Evolutionary conservation across 1,140 invertebrate genomes (phyloP), one percentile per base, ranked within the genome.

Genomic region (Leguminivora glycinivorella): DNA sequence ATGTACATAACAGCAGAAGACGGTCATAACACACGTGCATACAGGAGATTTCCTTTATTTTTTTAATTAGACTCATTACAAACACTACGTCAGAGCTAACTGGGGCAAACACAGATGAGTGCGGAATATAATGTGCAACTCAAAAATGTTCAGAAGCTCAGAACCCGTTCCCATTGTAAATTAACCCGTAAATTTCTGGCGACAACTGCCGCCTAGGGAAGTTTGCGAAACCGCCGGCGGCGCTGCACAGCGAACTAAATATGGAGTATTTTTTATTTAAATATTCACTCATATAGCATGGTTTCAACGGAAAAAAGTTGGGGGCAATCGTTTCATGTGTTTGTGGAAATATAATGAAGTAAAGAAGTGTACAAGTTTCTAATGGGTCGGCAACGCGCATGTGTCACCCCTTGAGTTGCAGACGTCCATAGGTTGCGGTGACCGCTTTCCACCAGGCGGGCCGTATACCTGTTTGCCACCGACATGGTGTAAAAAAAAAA

Each of bases 171-270:
- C 79, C 83, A 87, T 87, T 90, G 87, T 85, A 90, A 88, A 90
- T 90, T 90, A 90, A 89, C 83, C 83, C 83, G 86, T 90, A 90
- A 89, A 90, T 90, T 90, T 88, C 75, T 81, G 70, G 84, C 87
- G 84, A 89, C 88, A 90, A 90, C 81, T 87, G 85, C 84, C 83
- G 83, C 84, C 83, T 82, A 84, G 86, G 78, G 81, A 90, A 90
- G 78, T 90, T 90, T 88, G 79, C 70, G 79, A 81, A 85, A 89
- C 88, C 86, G 87, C 88, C 88, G 85, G 74, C 82, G 88, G 88
- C 83, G 76, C 78, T 29, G 79, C 76, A 72, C 70, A 69, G 77
- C 74, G 81, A 56, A 56, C 81, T 82, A 85, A 81, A 79, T 81
- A 81, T 79, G 79, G 78, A 83, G 79, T 84, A 84, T 81, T 67